Evolutionary conservation across 92 coral and sea anemone genomes (phyloP).

Genomic region (Siderastrea siderea): DNA sequence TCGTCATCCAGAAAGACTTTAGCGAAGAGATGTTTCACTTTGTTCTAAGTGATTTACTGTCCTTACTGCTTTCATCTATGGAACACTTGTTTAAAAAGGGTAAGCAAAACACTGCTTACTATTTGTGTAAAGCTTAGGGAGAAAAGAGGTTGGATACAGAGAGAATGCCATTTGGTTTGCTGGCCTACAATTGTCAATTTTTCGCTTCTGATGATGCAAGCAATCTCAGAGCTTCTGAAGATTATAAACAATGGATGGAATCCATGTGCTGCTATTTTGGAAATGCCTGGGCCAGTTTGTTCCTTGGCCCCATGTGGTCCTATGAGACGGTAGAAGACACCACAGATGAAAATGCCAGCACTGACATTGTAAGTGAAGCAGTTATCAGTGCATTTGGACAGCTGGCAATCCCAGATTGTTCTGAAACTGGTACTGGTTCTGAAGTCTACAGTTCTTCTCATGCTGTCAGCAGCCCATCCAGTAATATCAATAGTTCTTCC

Average conservation of each 20-base stretch:
- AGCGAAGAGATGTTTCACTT: constrained; percentile 22
- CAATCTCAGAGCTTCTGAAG: constrained; percentile 35
- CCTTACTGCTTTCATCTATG: not conserved
- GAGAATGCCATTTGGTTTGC: constrained; percentile 57
- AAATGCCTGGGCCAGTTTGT: constrained; percentile 51
- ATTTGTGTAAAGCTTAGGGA: not conserved
- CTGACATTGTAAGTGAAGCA: constrained; percentile 34
- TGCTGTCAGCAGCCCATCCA: too few species aligned
- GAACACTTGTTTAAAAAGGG: not conserved
- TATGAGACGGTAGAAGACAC: not conserved
- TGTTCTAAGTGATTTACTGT: not conserved
- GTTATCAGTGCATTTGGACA: constrained; percentile 7
- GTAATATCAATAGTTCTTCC: too few species aligned
- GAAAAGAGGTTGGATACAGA: constrained; percentile 19
- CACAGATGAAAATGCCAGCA: not conserved
- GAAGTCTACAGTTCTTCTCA: not conserved
- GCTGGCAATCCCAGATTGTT: constrained; percentile 15
- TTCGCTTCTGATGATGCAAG: constrained; percentile 56
- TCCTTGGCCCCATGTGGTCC: constrained; percentile 63
- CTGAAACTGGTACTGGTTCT: not conserved
- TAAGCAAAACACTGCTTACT: not conserved
- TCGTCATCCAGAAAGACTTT: not conserved
- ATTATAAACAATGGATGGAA: too few species aligned
- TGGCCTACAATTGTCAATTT: constrained; percentile 57
- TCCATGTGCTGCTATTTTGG: constrained; percentile 57